phyloP scores from a whole-genome alignment of 2,888 invertebrate genomes.

The Cephus pulcher region DNA sequence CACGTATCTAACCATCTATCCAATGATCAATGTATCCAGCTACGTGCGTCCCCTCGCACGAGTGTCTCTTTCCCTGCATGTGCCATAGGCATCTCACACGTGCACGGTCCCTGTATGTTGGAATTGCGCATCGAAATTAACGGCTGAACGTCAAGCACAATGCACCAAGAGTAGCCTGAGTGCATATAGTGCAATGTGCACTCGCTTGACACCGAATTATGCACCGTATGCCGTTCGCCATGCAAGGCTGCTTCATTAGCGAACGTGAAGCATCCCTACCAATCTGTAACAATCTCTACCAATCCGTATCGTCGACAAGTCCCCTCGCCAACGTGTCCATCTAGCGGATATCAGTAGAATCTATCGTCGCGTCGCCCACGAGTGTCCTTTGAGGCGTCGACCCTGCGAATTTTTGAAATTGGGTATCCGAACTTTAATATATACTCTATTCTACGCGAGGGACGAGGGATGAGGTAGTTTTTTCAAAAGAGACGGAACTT shows the following conservation, averaged over 20 bases:
- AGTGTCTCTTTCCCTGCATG: not conserved
- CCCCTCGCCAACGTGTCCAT: not conserved
- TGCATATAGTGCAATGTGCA: constrained; percentile 8
- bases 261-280: constrained; percentile 10
- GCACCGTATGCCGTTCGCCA: constrained; percentile 24
- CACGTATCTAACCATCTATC: not conserved
- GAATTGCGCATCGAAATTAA: constrained; percentile 22
- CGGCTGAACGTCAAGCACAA: constrained; percentile 22
- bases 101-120: not conserved
- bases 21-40: not conserved
- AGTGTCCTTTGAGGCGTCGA: not conserved
- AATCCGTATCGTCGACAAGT: not conserved
- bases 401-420: not conserved
- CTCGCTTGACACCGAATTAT: constrained; percentile 25
- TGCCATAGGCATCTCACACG: not conserved
- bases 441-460: not conserved
- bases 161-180: not conserved
- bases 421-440: not conserved
- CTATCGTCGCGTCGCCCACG: not conserved
- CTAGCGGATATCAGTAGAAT: not conserved
- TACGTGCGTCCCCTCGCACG: not conserved
- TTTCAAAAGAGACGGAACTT: not conserved
- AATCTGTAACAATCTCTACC: not conserved
- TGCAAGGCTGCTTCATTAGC: constrained; percentile 27
- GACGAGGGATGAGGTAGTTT: not conserved